Percentiles rank a stretch among this genome's conserved stretches.
These are phyloP conservation scores for Erpornis zantholeuca DNA, from an alignment of 2,113 vertebrate species.

Conservation along the genomic window DNA sequence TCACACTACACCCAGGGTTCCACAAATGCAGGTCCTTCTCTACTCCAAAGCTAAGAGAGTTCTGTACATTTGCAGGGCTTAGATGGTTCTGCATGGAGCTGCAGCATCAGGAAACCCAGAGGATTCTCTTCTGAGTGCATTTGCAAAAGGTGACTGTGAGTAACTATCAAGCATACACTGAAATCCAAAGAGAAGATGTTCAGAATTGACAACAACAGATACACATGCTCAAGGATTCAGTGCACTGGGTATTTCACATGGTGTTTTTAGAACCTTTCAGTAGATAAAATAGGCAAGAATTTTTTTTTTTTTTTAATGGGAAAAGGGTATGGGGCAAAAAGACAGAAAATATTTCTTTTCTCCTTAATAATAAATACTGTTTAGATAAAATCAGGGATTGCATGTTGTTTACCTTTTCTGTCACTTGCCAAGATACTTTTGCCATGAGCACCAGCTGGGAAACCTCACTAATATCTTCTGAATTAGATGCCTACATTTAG, in stretches of 20 bases:
- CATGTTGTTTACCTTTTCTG: not conserved
- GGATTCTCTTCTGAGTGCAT: not conserved
- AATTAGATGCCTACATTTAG: not conserved
- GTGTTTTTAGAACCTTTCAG: not conserved
- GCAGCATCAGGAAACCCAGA: not conserved
- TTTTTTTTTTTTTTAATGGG: not conserved
- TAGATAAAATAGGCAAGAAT: not conserved
- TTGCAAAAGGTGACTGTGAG: not conserved
- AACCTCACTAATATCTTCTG: not conserved
- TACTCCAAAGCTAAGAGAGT: slow-evolving; percentile 51
- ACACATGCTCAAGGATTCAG: not conserved
- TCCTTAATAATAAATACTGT: not conserved
- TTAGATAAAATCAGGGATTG: not conserved
- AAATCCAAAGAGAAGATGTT: not conserved
- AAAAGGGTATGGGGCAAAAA: rapidly evolving
- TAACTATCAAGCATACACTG: not conserved
- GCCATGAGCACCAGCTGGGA: not conserved
- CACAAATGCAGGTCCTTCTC: slow-evolving; percentile 37
- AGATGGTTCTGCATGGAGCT: not conserved
- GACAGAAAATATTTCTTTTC: not conserved
- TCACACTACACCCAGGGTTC: not conserved
- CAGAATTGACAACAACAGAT: not conserved
- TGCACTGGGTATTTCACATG: not conserved
- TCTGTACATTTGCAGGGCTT: slow-evolving; percentile 1
- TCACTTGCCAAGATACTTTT: not conserved